Evolutionary conservation across 2,888 invertebrate genomes (phyloP).

Genomic region (Caenorhabditis sp.): DNA sequence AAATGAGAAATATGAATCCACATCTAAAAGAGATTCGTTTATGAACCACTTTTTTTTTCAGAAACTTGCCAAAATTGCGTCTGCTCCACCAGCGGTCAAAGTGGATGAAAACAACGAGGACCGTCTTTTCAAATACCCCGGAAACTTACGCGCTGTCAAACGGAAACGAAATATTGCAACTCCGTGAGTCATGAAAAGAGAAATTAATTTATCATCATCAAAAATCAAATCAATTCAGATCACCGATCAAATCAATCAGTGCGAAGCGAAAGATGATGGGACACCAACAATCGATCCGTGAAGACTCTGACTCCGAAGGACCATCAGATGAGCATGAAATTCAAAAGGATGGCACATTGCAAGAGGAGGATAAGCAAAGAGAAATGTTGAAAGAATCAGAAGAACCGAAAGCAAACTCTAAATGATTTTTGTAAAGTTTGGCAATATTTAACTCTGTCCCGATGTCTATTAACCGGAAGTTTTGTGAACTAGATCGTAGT

Average conservation of each 20-base stretch:
- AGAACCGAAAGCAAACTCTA: not conserved
- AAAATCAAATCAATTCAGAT: conserved; percentile 21
- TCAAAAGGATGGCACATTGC: too few species aligned
- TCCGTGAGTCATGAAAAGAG: conserved; percentile 37
- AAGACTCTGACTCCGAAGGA: conserved; percentile 27
- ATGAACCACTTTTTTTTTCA: not conserved
- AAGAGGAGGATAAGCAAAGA: too few species aligned
- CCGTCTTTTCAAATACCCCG: conserved; percentile 58
- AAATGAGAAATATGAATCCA: too few species aligned
- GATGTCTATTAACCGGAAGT: not conserved
- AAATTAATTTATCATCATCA: not conserved
- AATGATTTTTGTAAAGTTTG: too few species aligned
- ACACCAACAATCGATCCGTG: conserved; percentile 57
- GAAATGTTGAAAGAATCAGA: conserved; percentile 5
- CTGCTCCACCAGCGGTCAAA: conserved; percentile 10
- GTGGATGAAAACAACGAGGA: conserved; percentile 54
- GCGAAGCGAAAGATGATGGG: conserved; percentile 54
- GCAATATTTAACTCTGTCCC: too few species aligned
- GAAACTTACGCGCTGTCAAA: conserved; percentile 51
- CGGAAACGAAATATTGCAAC: conserved; percentile 38
- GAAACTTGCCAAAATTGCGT: conserved; percentile 3
- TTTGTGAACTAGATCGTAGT: conserved; percentile 2
- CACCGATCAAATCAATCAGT: conserved; percentile 7
- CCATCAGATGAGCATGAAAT: conserved; percentile 19
- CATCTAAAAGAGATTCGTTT: too few species aligned